Percentiles rank a stretch among this genome's conserved stretches.
phyloP scores from a whole-genome alignment of 2,113 vertebrate species.

The Romanogobio albipinnatus region DNA sequence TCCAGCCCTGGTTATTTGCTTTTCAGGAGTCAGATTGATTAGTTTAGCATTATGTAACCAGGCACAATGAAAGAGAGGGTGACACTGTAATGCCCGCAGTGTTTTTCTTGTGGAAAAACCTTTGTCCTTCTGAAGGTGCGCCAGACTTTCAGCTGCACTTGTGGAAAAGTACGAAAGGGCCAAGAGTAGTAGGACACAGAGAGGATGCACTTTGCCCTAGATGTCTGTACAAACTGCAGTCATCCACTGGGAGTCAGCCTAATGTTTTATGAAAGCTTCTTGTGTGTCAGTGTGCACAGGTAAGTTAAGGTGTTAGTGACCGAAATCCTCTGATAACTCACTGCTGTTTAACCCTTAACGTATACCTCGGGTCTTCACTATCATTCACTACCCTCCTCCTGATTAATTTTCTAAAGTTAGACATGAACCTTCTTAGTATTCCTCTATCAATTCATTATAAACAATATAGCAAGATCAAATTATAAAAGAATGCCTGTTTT shows the following conservation, averaged over 20 bases:
- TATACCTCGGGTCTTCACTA: too few species aligned
- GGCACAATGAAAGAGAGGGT: slow-evolving; percentile 22
- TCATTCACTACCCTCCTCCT: too few species aligned
- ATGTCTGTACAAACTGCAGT: slow-evolving; percentile 47
- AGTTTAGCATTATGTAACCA: slow-evolving; percentile 12
- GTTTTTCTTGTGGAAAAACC: slow-evolving; percentile 57
- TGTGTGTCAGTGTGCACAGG: background rate
- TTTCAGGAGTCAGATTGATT: slow-evolving; percentile 27
- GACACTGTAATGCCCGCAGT: background rate
- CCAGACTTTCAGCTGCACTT: slow-evolving; percentile 72
- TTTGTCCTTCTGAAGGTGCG: slow-evolving; percentile 70
- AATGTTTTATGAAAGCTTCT: background rate
- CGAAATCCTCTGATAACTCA: background rate
- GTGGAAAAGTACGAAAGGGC: slow-evolving; percentile 61
- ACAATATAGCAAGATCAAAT: too few species aligned
- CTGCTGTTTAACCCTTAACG: background rate
- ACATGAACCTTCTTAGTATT: too few species aligned
- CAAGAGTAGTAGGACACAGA: background rate
- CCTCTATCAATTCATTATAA: too few species aligned
- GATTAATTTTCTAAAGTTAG: too few species aligned
- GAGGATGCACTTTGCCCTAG: slow-evolving; percentile 39
- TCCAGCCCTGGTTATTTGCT: background rate
- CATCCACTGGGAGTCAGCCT: slow-evolving; percentile 42
- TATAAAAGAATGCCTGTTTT: too few species aligned
- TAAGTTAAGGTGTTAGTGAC: slow-evolving; percentile 1